Evolutionary conservation across 2,888 invertebrate genomes (phyloP), one percentile per base, ranked within the genome.

Genomic region (Caenorhabditis sp.): DNA sequence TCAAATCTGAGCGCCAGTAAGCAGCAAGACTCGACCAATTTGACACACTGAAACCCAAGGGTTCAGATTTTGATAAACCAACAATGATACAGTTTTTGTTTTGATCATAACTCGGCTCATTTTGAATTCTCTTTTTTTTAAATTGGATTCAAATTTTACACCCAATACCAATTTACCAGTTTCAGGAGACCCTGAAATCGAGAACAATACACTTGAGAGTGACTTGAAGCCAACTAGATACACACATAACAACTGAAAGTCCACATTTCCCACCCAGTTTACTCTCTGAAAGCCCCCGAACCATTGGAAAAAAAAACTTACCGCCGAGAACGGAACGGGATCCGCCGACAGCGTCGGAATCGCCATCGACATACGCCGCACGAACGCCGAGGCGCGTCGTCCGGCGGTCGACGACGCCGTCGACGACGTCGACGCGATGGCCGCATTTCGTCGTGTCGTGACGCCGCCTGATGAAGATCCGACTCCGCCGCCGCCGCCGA

Each of bases 311-410:
- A 26, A 31, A 47, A 49, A 74, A 84, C 87, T 83, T 79, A 88
- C 89, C 84, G 86, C 86, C 47, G 88, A 85, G 35, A 89, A 85
- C 49, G 88, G 90, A 8, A 90, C 85, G 5, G 90, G 90, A 76
- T 91, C 91, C 7, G 87, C 86, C 12, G 90, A 87, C 54, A 91
- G 84, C 41, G 89, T 87, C 59, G 91, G 91, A 76, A 91, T 91
- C 22, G 90, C 90, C 89, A 90, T 90, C 35, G 90, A 90, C 85
- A 91, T 88, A 22, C 90, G 82, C 7, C 91, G 82, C 7, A 91
- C 90, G 72, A 91, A 90, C 49, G 90, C 85, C 51, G 88, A 88
- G 5, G 90, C 90, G 7, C 88, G 63, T 31, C 88, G 56, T 44
- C 82, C 74, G 47, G 85, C 84, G 26, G 83, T 70, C 68, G 85